Conservation (phyloP, 2,888 invertebrate genomes). For the Melitaea athalia region DNA sequence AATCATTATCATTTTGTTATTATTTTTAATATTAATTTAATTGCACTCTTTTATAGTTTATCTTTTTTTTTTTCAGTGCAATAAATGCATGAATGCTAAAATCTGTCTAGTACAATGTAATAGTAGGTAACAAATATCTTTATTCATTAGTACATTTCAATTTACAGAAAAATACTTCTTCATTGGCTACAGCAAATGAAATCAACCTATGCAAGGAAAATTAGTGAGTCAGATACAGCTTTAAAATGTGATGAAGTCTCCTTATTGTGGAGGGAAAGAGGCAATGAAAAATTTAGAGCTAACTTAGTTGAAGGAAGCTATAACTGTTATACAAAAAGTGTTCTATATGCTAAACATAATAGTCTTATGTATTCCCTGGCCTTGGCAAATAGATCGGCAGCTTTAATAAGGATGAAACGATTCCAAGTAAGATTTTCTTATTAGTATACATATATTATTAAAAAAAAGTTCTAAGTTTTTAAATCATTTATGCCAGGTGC, state of each 20-base stretch:
- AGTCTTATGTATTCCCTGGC: slow-evolving; percentile 84
- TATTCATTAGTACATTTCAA: not conserved
- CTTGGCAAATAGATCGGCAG: slow-evolving; percentile 87
- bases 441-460: no score
- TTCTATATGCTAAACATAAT: slow-evolving; percentile 80
- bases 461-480: not conserved
- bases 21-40: no score
- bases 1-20: no score
- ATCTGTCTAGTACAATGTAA: not conserved
- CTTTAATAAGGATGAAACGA: slow-evolving; percentile 81
- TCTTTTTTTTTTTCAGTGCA: no score
- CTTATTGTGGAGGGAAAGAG: slow-evolving; percentile 71
- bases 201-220: slow-evolving; percentile 55
- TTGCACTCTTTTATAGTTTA: no score
- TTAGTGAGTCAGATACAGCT: slow-evolving; percentile 57
- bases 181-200: slow-evolving; percentile 72
- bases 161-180: slow-evolving; percentile 59
- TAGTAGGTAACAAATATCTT: not conserved
- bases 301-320: slow-evolving; percentile 79
- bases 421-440: slow-evolving; percentile 72
- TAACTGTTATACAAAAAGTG: slow-evolving; percentile 83
- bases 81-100: no score
- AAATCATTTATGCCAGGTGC: no score
- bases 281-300: slow-evolving; percentile 82
- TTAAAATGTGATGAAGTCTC: slow-evolving; percentile 66